Evolutionary conservation across 2,113 vertebrate species (phyloP).

Genomic region (Melanerpes formicivorus): DNA sequence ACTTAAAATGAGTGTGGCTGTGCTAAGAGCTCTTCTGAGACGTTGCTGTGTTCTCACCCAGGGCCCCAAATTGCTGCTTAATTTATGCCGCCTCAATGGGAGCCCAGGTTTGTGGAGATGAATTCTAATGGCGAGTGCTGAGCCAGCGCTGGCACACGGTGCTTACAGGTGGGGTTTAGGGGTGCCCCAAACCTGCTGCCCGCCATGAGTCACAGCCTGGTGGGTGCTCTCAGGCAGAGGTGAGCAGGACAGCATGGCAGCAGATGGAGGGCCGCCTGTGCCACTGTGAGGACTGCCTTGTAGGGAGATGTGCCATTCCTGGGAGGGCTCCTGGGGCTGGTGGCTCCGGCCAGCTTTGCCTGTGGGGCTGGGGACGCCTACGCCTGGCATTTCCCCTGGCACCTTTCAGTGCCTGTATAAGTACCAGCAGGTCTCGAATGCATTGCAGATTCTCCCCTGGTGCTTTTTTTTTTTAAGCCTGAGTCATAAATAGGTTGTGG

Average conservation of each 20-base stretch:
- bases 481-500: not conserved
- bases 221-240: accelerated
- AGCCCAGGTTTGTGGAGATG: not conserved
- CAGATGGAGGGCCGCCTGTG: not conserved
- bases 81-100: not conserved
- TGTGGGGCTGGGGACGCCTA: accelerated
- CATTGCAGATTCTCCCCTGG: not conserved
- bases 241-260: accelerated
- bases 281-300: not conserved
- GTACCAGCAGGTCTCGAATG: conserved; percentile 16
- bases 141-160: not conserved
- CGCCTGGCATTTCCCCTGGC: not conserved
- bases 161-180: not conserved
- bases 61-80: not conserved
- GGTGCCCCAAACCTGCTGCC: not conserved
- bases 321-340: not conserved
- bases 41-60: not conserved
- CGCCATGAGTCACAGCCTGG: not conserved
- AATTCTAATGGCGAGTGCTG: not conserved
- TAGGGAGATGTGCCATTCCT: conserved; percentile 39
- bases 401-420: not conserved
- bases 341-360: not conserved
- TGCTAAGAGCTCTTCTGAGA: not conserved
- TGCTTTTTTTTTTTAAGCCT: not conserved
- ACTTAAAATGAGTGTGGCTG: not conserved